These are phyloP conservation scores for Eupithecia abbreviata DNA, from an alignment of 2,888 invertebrate species.

Conservation along the genomic window DNA sequence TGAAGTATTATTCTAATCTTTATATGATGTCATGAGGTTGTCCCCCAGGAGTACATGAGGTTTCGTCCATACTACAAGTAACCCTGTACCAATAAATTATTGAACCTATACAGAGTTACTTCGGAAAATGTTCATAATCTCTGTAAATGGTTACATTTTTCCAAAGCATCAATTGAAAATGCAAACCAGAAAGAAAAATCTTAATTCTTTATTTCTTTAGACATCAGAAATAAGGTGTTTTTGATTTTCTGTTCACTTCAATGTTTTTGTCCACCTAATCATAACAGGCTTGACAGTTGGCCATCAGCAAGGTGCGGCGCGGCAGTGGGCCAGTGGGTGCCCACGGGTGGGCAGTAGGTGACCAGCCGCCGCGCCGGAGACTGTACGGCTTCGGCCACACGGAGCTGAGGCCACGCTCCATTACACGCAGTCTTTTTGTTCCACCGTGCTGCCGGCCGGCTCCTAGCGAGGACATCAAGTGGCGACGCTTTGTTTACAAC, in stretches of 20 bases:
- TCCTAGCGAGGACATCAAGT: not conserved
- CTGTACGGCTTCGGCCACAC: constrained; percentile 69
- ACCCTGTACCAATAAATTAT: too few relatives aligned
- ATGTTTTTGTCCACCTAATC: not conserved
- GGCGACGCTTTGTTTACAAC: not conserved
- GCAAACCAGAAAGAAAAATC: not conserved
- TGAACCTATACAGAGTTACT: not conserved
- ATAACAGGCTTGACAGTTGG: not conserved
- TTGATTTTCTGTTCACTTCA: too few relatives aligned
- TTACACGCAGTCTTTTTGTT: constrained; percentile 49
- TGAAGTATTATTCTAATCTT: not conserved
- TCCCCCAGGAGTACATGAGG: not conserved
- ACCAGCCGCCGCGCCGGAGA: constrained; percentile 11
- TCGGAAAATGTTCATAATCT: too few relatives aligned
- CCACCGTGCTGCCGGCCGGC: not conserved
- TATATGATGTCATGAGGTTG: not conserved
- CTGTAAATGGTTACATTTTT: not conserved
- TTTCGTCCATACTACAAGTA: too few relatives aligned
- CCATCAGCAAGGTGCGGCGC: constrained; percentile 18
- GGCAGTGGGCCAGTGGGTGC: constrained; percentile 72
- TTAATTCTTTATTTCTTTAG: too few relatives aligned
- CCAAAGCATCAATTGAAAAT: not conserved
- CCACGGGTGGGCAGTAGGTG: constrained; percentile 43
- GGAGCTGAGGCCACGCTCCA: constrained; percentile 54
- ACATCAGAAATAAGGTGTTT: too few relatives aligned